A percentile compares a stretch with the other conserved stretches of the same genome.
Evolutionary conservation across 2,797 vertebrate species (phyloP).

Genomic region (Chanos chanos): DNA sequence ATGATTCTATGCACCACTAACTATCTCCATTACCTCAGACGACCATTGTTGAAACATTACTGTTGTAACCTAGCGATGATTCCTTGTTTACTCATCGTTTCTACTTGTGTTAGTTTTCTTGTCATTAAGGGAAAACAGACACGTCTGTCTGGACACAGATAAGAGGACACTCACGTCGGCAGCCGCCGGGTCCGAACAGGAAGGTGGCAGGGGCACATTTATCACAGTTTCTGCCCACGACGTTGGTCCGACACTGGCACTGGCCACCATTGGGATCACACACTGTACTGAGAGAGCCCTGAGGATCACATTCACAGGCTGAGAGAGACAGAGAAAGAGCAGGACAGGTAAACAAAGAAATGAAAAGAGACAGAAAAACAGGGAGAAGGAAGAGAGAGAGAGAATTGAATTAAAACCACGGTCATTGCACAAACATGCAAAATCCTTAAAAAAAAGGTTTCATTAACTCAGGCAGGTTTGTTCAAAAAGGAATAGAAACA

Average conservation of each 20-base stretch:
- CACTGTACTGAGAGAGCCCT: conserved; percentile 90
- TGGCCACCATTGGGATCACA: conserved; percentile 90
- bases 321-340: conserved; percentile 38
- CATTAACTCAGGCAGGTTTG: too few relatives aligned
- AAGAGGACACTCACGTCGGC: conserved; percentile 74
- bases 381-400: too few relatives aligned
- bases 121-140: not conserved
- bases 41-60: too few relatives aligned
- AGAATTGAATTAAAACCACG: too few relatives aligned
- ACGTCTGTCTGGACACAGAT: not conserved
- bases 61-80: too few relatives aligned
- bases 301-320: conserved; percentile 93
- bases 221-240: conserved; percentile 87
- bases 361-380: not conserved
- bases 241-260: conserved; percentile 87
- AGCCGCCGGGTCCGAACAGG: conserved; percentile 89
- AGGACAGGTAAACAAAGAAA: not conserved
- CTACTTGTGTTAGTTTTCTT: too few relatives aligned
- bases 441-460: not conserved
- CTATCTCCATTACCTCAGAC: too few relatives aligned
- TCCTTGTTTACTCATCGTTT: too few relatives aligned
- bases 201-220: conserved; percentile 85
- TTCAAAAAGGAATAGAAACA: too few relatives aligned
- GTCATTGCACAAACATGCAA: too few relatives aligned
- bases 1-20: too few relatives aligned